Evolutionary conservation across 2,888 invertebrate genomes (phyloP).

Genomic region (Melipona bicolor): DNA sequence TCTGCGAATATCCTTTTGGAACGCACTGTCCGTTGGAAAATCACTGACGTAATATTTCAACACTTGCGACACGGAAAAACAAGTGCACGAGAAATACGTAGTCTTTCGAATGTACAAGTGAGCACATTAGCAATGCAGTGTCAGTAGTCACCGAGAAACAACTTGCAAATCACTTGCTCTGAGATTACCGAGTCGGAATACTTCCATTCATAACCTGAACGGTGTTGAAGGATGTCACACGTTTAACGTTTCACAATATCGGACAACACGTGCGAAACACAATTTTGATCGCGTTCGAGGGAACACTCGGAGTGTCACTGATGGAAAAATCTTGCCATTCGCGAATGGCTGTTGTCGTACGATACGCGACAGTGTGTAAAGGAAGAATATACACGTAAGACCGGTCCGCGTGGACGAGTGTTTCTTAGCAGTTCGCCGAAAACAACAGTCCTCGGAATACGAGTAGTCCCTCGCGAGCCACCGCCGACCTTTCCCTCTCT

Average conservation of each 20-base stretch:
- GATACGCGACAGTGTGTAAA: conserved; percentile 4
- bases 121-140: neutral
- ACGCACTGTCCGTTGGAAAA: neutral
- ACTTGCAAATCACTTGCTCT: neutral
- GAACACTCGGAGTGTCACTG: conserved; percentile 11
- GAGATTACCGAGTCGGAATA: neutral
- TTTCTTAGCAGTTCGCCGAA: conserved; percentile 71
- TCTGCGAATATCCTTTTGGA: neutral
- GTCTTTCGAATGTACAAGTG: neutral
- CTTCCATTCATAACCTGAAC: neutral
- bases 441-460: conserved; percentile 69
- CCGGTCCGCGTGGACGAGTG: conserved; percentile 65
- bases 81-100: neutral
- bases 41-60: neutral
- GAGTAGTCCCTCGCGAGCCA: conserved; percentile 68
- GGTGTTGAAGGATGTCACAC: neutral
- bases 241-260: conserved; percentile 13
- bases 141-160: neutral
- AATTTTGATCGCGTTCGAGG: neutral
- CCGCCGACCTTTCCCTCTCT: conserved; percentile 68
- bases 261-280: conserved; percentile 22
- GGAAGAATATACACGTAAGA: conserved; percentile 27
- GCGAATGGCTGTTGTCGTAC: neutral
- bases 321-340: neutral
- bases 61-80: neutral